phyloP scores from a whole-genome alignment of 2,797 vertebrate genomes.

The Trematomus bernacchii region DNA sequence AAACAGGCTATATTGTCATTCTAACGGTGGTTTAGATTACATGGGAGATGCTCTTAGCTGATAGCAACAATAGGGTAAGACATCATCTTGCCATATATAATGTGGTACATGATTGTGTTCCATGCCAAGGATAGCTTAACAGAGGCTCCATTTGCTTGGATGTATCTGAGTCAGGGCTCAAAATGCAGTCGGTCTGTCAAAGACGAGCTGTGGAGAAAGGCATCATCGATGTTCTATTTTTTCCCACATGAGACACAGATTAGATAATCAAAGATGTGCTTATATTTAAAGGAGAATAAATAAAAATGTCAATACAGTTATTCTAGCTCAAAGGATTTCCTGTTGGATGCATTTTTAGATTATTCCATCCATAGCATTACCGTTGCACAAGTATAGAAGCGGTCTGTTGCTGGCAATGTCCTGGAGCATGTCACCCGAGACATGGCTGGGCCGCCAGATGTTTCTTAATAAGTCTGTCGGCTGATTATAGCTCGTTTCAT shows the following conservation, averaged over 20 bases:
- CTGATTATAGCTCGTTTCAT: conserved; percentile 66
- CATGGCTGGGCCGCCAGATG: conserved; percentile 65
- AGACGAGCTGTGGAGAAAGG: conserved; percentile 23
- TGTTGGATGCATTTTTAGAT: conserved; percentile 11
- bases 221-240: conserved; percentile 54
- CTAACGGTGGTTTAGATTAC: conserved; percentile 44
- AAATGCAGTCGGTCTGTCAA: conserved; percentile 3
- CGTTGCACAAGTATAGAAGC: conserved; percentile 25
- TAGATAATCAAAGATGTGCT: conserved; percentile 62
- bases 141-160: not conserved
- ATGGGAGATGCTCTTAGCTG: conserved; percentile 50
- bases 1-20: conserved; percentile 53
- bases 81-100: conserved; percentile 16
- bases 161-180: conserved; percentile 40
- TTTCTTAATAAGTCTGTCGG: conserved; percentile 61
- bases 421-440: conserved; percentile 35
- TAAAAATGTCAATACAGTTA: conserved; percentile 50
- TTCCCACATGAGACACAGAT: conserved; percentile 51
- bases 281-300: conserved; percentile 48
- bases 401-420: conserved; percentile 35
- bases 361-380: conserved; percentile 29
- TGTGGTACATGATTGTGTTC: not conserved
- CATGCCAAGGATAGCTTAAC: conserved; percentile 7
- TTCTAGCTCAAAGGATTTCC: conserved; percentile 45
- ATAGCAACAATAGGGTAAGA: conserved; percentile 35